phyloP scores from a whole-genome alignment of 2,888 invertebrate genomes.

The Panopea generosa region DNA sequence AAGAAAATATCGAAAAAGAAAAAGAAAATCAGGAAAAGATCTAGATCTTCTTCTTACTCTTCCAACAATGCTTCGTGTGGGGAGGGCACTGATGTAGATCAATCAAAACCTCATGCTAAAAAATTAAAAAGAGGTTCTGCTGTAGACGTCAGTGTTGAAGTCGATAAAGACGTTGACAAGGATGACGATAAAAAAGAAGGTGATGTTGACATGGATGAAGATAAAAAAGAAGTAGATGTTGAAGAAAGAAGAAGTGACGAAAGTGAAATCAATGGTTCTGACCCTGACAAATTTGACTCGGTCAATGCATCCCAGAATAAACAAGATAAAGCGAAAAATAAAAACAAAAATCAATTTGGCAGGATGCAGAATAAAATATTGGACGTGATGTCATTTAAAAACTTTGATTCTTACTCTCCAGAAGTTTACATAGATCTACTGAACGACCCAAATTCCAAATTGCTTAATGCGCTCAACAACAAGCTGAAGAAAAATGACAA shows the following conservation, averaged over 20 bases:
- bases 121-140: slow-evolving; percentile 1
- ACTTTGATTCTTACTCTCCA: slow-evolving; percentile 77
- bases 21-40: not conserved
- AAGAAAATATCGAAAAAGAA: not conserved
- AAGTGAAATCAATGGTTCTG: slow-evolving; percentile 2
- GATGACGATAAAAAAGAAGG: no score
- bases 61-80: slow-evolving; percentile 1
- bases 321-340: no score
- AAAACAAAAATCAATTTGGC: no score
- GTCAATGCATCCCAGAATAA: no score
- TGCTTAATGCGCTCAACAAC: slow-evolving; percentile 76
- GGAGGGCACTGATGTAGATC: not conserved
- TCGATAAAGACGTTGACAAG: no score
- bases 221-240: slow-evolving; percentile 14
- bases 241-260: slow-evolving; percentile 10
- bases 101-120: not conserved
- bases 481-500: slow-evolving; percentile 74
- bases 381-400: slow-evolving; percentile 67
- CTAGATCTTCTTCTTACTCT: not conserved
- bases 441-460: slow-evolving; percentile 68
- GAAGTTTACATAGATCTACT: slow-evolving; percentile 75
- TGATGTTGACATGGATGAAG: not conserved
- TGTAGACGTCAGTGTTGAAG: slow-evolving; percentile 5
- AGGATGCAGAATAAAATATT: slow-evolving; percentile 65
- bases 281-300: slow-evolving; percentile 19